Evolutionary conservation across 37 sponge, comb jelly and placozoan species (phyloP), one percentile per base, ranked within the genome.

Genomic region (Aplysina aerophoba): DNA sequence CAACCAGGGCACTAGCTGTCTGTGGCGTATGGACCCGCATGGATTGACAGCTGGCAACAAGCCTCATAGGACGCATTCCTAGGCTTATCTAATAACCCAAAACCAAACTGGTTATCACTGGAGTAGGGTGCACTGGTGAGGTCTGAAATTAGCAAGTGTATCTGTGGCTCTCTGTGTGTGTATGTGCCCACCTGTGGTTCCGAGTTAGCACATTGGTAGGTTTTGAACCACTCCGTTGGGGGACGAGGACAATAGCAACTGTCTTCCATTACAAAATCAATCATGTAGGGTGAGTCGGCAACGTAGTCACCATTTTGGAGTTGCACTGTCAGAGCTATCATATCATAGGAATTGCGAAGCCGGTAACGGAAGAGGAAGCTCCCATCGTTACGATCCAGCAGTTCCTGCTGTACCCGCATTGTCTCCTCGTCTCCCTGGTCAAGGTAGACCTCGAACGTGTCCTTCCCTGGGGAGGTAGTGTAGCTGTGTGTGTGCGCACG

Each of bases 231-330:
- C 80, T 93, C 61, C 16, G 85, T 65, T 11, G 58, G 35, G 17
- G 71, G 53, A 1, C 82, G 74, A 19, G 96, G 90, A 85, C 98
- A 97, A 24, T 35, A 30, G 67, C 98, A 97, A 37, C 87, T 41
- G 62, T 97, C 98, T 34, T 88, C 85, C 27, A 86, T 35, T 6
- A 93, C 73, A 31, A 55, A 61, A 13, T 85, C 87, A 56, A 87
- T 44, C 20, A 33, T 40, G 75, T 93, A 97, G 8, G 98, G 98
- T 15, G 98, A 97, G 21, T 80, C 61, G 41, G 84, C 88, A 12
- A 97, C 85, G 66, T 90, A 90, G 21, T 78, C 65, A 0, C 91
- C 94, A 44, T 85, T 81, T 56, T 87, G 50, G 55, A 81, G 37
- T 30, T 71, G 90, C 4, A 97, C 79, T 4, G 87, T 73, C 34